Percentiles rank a stretch among this genome's conserved stretches.
Conservation (phyloP, 2,888 invertebrate species). For the Leptopilina syphax region DNA sequence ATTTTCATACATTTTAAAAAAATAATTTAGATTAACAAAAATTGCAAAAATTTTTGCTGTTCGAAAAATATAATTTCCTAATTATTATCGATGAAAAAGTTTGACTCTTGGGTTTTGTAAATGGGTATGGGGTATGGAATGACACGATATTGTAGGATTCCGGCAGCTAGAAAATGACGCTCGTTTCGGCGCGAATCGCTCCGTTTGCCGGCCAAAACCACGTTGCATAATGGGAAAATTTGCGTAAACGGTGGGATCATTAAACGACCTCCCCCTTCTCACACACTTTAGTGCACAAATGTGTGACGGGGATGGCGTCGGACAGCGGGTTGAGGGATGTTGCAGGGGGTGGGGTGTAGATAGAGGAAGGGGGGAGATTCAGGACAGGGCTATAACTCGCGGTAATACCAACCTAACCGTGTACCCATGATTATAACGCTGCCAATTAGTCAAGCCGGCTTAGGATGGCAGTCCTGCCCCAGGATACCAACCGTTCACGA, state of each 20-base stretch:
- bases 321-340: constrained; percentile 20
- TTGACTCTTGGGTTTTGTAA: no score
- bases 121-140: background rate
- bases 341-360: no score
- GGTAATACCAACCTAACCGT: constrained; percentile 77
- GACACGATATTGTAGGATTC: constrained; percentile 53
- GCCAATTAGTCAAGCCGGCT: constrained; percentile 77
- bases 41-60: no score
- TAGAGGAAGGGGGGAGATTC: constrained; percentile 40
- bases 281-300: constrained; percentile 48
- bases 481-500: constrained; percentile 62
- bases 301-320: constrained; percentile 49
- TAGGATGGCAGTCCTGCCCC: constrained; percentile 72
- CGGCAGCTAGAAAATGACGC: constrained; percentile 56
- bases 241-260: constrained; percentile 77
- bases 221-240: constrained; percentile 76
- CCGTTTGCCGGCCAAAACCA: constrained; percentile 72
- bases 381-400: constrained; percentile 73
- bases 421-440: constrained; percentile 77
- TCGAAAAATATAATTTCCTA: no score
- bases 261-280: constrained; percentile 61
- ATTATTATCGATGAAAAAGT: no score
- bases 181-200: constrained; percentile 56
- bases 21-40: no score
- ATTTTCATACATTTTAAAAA: no score